Evolutionary conservation across 2,797 vertebrate genomes (phyloP), one percentile per base, ranked within the genome.

Genomic region (Coreius guichenoti): DNA sequence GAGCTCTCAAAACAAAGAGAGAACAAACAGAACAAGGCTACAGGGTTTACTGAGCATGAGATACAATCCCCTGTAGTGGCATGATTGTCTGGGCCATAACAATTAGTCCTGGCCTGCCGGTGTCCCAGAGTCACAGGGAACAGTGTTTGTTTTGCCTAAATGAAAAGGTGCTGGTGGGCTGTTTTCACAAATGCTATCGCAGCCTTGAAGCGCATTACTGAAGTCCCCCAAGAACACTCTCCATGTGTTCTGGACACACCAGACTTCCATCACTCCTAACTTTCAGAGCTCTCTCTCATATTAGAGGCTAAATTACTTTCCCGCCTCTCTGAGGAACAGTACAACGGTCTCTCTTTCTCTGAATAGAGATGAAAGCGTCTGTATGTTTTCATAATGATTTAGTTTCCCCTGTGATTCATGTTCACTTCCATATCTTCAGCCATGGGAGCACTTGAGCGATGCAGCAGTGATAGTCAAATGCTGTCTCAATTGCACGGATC

Each of bases 241-340:
- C 61, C 80, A 54, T 87, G 77, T 61, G 75, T 81, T 87, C 67
- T 77, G 75, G 85, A 78, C 77, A 74, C 80, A 80, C 51, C 51
- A 82, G 84, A 81, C 76, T 61, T 63, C 80, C 43, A 51, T 85
- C 81, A 67, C 80, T 85, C 82, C 82, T 49, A 83, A 87, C 80
- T 85, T 91, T 85, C 87, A 86, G 80, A 91, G 83, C 82, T 80
- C 76, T 84, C 80, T 88, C 82, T 89, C 43, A 84, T 90, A 88
- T 90, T 86, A 83, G 84, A 61, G 63, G 82, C 63, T 80, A 82
- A 88, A 89, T 89, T 86, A 86, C 85, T 85, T 90, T 69, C 49
- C 84, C 8, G 5, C 74, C 82, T 82, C 78, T 87, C 73, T 14
- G 26, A 80, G 84, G 67, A 87, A 81, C 67, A 56, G 72, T 68